Conservation (phyloP, 1,140 invertebrate genomes). For the Heliconius eleuchia region DNA sequence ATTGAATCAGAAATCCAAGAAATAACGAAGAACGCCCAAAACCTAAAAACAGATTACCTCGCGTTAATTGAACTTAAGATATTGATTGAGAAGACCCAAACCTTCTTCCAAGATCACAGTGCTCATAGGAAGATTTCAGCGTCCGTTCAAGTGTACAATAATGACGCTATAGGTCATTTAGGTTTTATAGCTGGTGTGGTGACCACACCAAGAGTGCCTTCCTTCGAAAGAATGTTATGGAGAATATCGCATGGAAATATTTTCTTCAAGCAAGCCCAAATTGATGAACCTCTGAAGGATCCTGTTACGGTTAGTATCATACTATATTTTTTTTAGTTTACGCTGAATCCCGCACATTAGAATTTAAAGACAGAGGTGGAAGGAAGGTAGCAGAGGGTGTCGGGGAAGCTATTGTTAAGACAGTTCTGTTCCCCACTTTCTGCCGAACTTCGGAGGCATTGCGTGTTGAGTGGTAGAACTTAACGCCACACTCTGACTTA, state of each 20-base stretch:
- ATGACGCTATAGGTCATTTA: conserved; percentile 86
- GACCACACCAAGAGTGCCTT: conserved; percentile 85
- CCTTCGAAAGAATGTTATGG: conserved; percentile 93
- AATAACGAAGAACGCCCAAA: conserved; percentile 94
- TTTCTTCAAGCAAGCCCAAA: conserved; percentile 91
- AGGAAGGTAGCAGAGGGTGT: not conserved
- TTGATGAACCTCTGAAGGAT: conserved; percentile 91
- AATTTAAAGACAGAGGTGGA: no score
- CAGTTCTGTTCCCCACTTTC: not conserved
- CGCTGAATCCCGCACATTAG: not conserved
- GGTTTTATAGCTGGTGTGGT: conserved; percentile 86
- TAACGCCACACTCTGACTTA: no score
- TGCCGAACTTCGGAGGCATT: no score
- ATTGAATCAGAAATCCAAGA: conserved; percentile 93
- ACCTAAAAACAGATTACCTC: conserved; percentile 93
- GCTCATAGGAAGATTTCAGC: conserved; percentile 81
- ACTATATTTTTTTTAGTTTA: not conserved
- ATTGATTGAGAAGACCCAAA: conserved; percentile 93
- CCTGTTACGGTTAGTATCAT: conserved; percentile 87
- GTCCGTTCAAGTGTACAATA: conserved; percentile 87
- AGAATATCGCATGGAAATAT: conserved; percentile 92
- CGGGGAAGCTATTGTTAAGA: not conserved
- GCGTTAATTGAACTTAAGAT: conserved; percentile 94
- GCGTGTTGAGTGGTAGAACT: no score
- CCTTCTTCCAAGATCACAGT: conserved; percentile 92